Evolutionary conservation across 2,888 invertebrate genomes (phyloP), one percentile per base, ranked within the genome.

Genomic region (Serrognathus titanus): DNA sequence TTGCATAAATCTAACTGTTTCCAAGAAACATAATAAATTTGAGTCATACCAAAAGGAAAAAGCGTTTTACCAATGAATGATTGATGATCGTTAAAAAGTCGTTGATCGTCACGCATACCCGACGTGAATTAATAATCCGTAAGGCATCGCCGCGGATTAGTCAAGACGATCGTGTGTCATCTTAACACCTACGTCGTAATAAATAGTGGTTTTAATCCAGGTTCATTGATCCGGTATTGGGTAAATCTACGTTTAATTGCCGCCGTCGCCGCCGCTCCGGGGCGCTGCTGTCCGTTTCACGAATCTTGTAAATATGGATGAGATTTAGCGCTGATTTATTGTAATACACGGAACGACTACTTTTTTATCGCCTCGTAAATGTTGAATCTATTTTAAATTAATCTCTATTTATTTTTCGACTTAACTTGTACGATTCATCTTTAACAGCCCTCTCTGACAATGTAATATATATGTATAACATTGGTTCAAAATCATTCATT

Each of bases 121-220:
- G 24, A 31, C 24, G 24, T 31, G 24, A 31, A 31, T 31, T 31
- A 31, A 31, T 43, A 43, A 43, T 43, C 20, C 9, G 20, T 20
- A 20, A 43, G 20, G 43, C 20, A 43, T 16, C 43, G 20, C 43
- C 20, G 13, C 12, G 43, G 43, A 43, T 43, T 9, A 43, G 12
- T 20, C 43, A 16, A 13, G 10, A 43, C 43, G 43, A 11, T 43
- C 43, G 10, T 43, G 52, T 46, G 16, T 48, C 47, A 53, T 16
- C 36, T 47, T 37, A 20, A 53, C 53, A 39, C 53, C 53, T 38
- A 53, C 53, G 47, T 37, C 39, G 47, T 37, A 53, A 53, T 53
- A 53, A 53, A 53, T 48, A 48, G 24, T 35, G 39, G 45, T 40
- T 53, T 53, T 46, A 47, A 46, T 9, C n/a, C 53, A 41, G 40